These are phyloP conservation scores for Drosophila triauraria DNA, from an alignment of 1,140 invertebrate genomes.

Conservation along the genomic window DNA sequence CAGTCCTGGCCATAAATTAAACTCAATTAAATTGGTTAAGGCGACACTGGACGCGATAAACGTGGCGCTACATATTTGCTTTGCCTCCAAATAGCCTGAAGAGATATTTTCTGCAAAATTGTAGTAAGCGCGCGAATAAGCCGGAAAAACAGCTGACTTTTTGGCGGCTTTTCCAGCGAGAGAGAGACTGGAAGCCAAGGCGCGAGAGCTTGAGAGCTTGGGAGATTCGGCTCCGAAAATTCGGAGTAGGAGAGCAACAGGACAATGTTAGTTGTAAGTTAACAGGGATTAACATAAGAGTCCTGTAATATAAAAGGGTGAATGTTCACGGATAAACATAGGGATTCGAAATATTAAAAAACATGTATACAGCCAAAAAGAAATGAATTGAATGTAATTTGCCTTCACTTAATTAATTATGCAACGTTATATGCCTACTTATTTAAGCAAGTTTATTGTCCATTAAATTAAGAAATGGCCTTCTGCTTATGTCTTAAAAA, in stretches of 20 bases:
- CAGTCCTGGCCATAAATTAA: constrained; percentile 52
- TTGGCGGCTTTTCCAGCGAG: constrained; percentile 65
- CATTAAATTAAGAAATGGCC: background rate
- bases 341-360: background rate
- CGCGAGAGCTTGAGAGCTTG: constrained; percentile 9
- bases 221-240: constrained; percentile 7
- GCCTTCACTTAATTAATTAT: background rate
- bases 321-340: background rate
- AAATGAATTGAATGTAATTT: background rate
- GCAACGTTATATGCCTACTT: too few relatives aligned
- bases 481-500: constrained; percentile 7
- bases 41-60: constrained; percentile 48
- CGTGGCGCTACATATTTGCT: constrained; percentile 40
- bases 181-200: constrained; percentile 23
- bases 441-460: background rate
- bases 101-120: constrained; percentile 12
- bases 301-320: background rate
- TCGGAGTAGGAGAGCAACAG: constrained; percentile 65
- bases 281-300: background rate
- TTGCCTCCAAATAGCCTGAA: constrained; percentile 7
- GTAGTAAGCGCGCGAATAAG: constrained; percentile 11
- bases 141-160: constrained; percentile 62
- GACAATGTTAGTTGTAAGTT: constrained; percentile 6
- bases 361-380: background rate
- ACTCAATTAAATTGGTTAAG: constrained; percentile 59